Evolutionary conservation across 2,888 invertebrate genomes (phyloP), one percentile per base, ranked within the genome.

Genomic region (Zygogramma bicolorata): DNA sequence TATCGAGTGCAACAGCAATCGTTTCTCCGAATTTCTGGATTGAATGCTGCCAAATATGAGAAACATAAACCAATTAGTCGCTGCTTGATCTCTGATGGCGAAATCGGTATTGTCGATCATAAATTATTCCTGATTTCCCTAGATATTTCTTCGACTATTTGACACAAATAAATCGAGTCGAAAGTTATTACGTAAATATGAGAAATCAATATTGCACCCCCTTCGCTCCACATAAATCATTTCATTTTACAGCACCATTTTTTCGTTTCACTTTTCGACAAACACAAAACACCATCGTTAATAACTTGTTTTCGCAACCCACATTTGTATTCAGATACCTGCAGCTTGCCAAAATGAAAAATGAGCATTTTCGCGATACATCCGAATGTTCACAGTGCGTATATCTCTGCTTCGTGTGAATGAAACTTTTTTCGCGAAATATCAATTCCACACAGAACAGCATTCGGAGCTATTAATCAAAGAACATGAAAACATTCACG

Each of bases 381-480:
- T 46, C 8, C 7, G 20, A 20, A 46, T 53, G 22, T 53, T 27
- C 53, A 13, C 53, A 25, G 27, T 27, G 15, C 5, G 25, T 53
- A 4, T 53, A 53, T 27, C 53, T 25, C 27, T 13, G 25, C n/a
- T 27, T 27, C 6, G 27, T 53, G 22, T 53, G n/a, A 53, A 53
- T 53, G 53, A 53, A 53, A 53, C n/a, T 25, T 53, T n/a, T 53
- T 53, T 53, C 53, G 25, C 25, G 25, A n/a, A 53, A 53, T 53
- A 53, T 53, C 53, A 53, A 53, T 53, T 53, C n/a, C 13, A 6
- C n/a, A 8, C 53, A 15, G 5, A 53, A 18, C n/a, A 53, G 18
- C 7, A 53, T 53, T 53, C 53, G n/a, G 3, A 15, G 27, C 53
- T 5, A 53, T 53, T 27, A 27, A 53, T 53, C 53, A 53, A 53